Percentiles rank a stretch among this genome's conserved stretches.
These are phyloP conservation scores for Chelon labrosus DNA, from an alignment of 2,797 vertebrate genomes.

Conservation along the genomic window DNA sequence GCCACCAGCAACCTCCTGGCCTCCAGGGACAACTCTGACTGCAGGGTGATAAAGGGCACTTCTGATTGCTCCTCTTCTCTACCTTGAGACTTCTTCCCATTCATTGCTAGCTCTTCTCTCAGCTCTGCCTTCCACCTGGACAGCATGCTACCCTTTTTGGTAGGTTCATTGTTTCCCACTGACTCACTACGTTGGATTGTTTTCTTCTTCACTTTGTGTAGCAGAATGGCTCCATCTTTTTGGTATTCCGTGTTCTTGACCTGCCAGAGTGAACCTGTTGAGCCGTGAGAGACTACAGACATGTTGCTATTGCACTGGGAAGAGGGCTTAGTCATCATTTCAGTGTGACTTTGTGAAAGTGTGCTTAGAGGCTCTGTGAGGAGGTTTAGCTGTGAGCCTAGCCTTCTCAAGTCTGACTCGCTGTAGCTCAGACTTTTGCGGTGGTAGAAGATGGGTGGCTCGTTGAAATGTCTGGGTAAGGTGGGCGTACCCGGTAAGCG, in stretches of 20 bases:
- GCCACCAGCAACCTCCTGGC: constrained; percentile 89
- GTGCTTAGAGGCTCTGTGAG: constrained; percentile 80
- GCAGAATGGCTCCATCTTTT: constrained; percentile 68
- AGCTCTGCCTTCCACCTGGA: constrained; percentile 67
- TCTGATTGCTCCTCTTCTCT: constrained; percentile 70
- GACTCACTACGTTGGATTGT: constrained; percentile 85
- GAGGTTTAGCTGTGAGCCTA: constrained; percentile 86
- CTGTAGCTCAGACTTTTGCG: constrained; percentile 94
- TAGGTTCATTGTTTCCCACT: constrained; percentile 66
- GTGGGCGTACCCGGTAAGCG: constrained; percentile 77
- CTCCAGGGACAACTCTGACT: constrained; percentile 88
- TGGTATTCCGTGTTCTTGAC: constrained; percentile 76
- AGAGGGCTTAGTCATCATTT: background rate
- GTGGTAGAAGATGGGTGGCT: constrained; percentile 87
- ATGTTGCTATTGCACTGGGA: constrained; percentile 48
- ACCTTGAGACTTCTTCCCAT: background rate
- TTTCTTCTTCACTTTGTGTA: constrained; percentile 74
- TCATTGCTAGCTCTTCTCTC: constrained; percentile 32
- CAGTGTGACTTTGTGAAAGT: constrained; percentile 62
- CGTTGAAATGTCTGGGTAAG: constrained; percentile 78
- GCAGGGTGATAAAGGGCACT: constrained; percentile 87
- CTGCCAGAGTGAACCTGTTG: constrained; percentile 85
- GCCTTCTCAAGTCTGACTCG: constrained; percentile 90
- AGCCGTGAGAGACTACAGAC: constrained; percentile 69
- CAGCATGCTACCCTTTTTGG: constrained; percentile 52